These are phyloP conservation scores for Rhinoraja longicauda DNA, from an alignment of 2,797 vertebrate genomes.

Conservation along the genomic window DNA sequence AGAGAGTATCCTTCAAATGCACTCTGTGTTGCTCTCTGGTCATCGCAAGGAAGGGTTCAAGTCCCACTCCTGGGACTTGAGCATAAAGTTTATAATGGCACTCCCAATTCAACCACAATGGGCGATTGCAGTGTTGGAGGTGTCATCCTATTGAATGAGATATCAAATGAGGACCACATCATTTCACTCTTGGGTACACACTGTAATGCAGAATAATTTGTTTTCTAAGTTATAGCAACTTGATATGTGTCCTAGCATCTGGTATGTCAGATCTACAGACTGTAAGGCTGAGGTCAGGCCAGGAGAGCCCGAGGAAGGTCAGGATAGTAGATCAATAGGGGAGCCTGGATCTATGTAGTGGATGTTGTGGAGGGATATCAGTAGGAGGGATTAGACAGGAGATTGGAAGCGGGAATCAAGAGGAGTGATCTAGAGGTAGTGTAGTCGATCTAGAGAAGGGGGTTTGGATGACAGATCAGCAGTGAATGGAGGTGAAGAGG, in stretches of 20 bases:
- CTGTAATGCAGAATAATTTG: neutral
- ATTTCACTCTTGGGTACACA: neutral
- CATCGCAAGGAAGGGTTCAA: neutral
- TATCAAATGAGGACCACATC: neutral
- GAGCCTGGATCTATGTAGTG: no score
- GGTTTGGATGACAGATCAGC: no score
- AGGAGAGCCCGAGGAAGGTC: no score
- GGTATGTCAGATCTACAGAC: neutral
- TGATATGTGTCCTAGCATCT: neutral
- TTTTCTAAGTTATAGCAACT: neutral
- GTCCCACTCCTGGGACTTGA: neutral
- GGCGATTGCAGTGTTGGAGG: neutral
- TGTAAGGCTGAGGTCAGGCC: no score
- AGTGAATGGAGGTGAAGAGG: no score
- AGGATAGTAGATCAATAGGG: no score
- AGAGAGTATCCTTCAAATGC: neutral
- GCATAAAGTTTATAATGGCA: neutral
- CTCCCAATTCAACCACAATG: neutral
- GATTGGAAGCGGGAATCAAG: no score
- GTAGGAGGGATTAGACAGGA: no score
- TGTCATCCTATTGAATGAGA: neutral
- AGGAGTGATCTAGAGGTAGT: no score
- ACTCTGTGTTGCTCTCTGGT: neutral
- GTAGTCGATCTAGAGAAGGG: no score
- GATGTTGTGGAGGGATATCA: no score